phyloP scores from a whole-genome alignment of 92 coral and sea anemone species.

The Palythoa grandis region DNA sequence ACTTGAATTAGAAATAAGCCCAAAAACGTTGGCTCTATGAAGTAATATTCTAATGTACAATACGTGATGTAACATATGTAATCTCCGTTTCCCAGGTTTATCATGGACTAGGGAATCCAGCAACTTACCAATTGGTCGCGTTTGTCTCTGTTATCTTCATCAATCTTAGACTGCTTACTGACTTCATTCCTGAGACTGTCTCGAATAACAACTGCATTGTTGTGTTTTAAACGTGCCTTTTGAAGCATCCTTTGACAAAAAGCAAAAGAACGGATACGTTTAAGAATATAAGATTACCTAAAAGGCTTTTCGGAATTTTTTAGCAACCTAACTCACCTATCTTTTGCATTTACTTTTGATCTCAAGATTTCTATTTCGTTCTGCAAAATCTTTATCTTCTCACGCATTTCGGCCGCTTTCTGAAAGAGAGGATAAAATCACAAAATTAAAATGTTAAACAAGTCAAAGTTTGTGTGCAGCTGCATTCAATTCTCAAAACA shows the following conservation, averaged over 20 bases:
- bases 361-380: conserved; percentile 98
- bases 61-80: no score
- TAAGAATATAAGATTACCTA: not conserved
- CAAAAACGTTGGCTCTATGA: not conserved
- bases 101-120: no score
- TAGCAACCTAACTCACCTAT: conserved; percentile 69
- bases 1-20: no score
- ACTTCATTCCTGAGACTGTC: conserved; percentile 95
- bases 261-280: no score
- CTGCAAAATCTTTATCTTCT: conserved; percentile 94
- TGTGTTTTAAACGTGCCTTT: conserved; percentile 90
- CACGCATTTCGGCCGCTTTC: conserved; percentile 99
- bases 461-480: no score
- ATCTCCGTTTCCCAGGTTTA: no score
- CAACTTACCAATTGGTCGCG: conserved; percentile 84
- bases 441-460: not conserved
- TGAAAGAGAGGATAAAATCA: conserved; percentile 24
- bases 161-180: conserved; percentile 83
- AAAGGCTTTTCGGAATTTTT: not conserved
- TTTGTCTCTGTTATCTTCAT: conserved; percentile 89
- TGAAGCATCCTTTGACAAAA: conserved; percentile 72
- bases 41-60: no score
- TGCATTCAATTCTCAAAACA: no score
- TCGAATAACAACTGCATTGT: conserved; percentile 95
- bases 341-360: conserved; percentile 98